Conservation (phyloP, 2,888 invertebrate genomes). For the Nomada flava region DNA sequence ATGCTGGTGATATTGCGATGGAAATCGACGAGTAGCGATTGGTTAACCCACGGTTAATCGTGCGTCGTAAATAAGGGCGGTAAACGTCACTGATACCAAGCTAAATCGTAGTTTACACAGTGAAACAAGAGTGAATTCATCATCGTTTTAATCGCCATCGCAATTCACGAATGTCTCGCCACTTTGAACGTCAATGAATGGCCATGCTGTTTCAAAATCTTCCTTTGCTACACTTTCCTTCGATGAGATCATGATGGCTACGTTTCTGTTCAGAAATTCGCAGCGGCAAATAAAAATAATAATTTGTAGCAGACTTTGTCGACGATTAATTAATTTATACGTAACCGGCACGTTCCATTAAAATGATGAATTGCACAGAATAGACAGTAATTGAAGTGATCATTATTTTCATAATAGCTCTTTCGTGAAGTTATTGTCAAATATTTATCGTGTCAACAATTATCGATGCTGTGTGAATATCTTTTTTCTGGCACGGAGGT, state of each 20-base stretch:
- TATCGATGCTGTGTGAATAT: background rate
- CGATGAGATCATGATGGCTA: no score
- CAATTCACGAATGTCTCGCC: background rate
- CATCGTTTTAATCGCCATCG: background rate
- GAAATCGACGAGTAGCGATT: conserved; percentile 1
- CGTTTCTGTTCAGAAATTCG: no score
- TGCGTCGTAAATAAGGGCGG: conserved; percentile 19
- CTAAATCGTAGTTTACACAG: background rate
- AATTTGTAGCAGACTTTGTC: no score
- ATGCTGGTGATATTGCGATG: background rate
- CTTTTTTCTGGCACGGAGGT: background rate
- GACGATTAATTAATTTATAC: no score
- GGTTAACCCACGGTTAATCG: conserved; percentile 28
- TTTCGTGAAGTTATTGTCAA: no score
- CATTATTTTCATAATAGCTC: no score
- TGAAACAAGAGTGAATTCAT: background rate
- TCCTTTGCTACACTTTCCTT: no score
- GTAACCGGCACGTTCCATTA: no score
- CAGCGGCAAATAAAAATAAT: no score
- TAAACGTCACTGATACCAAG: background rate
- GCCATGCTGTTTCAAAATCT: background rate
- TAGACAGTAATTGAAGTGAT: no score
- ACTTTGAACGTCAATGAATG: conserved; percentile 14
- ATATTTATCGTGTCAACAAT: no score
- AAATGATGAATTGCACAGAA: no score